Evolutionary conservation across 2,113 vertebrate species (phyloP).

Genomic region (Pomatostomus ruficeps): DNA sequence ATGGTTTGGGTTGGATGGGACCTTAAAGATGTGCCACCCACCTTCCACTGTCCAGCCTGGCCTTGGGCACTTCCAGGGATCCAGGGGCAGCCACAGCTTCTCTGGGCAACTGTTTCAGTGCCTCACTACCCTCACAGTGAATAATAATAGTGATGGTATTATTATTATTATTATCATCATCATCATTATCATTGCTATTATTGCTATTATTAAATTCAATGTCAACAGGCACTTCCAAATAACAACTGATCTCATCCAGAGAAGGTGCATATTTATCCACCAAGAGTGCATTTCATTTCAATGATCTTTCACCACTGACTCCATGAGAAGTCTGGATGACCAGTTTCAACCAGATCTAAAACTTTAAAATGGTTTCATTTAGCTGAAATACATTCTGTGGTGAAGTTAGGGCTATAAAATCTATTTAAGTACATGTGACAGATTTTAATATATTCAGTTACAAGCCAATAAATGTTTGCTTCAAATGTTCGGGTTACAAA

Average conservation of each 20-base stretch:
- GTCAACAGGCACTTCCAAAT: not conserved
- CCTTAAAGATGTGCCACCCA: not conserved
- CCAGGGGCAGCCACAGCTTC: not conserved
- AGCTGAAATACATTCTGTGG: not conserved
- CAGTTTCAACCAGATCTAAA: not conserved
- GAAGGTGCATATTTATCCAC: not conserved
- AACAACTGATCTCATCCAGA: not conserved
- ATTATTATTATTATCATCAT: not conserved
- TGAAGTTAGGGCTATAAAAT: not conserved
- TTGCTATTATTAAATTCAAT: not conserved
- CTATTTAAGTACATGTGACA: not conserved
- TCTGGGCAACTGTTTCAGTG: not conserved
- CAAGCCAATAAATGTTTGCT: not conserved
- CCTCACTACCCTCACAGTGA: not conserved
- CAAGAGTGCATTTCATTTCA: not conserved
- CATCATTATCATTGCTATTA: too few relatives aligned
- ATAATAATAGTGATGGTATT: not conserved
- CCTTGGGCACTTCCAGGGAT: not conserved
- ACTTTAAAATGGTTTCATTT: not conserved
- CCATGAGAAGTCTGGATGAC: not conserved
- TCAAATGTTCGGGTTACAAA: not conserved
- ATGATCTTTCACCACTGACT: not conserved
- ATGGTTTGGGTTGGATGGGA: not conserved
- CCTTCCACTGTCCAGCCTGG: not conserved
- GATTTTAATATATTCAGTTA: not conserved